phyloP scores from a whole-genome alignment of 1,140 invertebrate genomes.

The Drosophila obscura region DNA sequence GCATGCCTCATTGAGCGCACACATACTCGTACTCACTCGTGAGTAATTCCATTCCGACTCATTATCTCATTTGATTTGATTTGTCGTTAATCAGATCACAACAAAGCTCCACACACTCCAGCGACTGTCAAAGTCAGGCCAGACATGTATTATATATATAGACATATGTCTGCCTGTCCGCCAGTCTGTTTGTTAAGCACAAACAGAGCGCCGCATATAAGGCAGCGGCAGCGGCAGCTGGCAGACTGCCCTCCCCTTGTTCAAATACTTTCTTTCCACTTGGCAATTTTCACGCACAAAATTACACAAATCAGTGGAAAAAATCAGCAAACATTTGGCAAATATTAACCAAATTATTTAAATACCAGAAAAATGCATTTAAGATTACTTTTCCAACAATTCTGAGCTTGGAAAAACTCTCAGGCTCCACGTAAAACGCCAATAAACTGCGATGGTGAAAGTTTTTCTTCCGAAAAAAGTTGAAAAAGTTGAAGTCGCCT shows the following conservation, averaged over 20 bases:
- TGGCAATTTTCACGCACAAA: slow-evolving; percentile 41
- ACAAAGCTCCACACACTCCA: slow-evolving; percentile 33
- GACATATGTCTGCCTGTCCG: neutral
- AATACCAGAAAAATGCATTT: slow-evolving; percentile 70
- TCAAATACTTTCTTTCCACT: slow-evolving; percentile 9
- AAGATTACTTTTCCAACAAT: slow-evolving; percentile 40
- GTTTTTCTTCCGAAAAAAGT: slow-evolving; percentile 51
- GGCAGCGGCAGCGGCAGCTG: slow-evolving; percentile 4
- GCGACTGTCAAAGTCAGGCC: slow-evolving; percentile 5
- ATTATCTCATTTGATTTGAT: slow-evolving; percentile 51
- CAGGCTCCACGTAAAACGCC: slow-evolving; percentile 65
- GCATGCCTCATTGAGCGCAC: slow-evolving; percentile 40
- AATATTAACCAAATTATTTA: slow-evolving; percentile 73
- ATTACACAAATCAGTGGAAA: slow-evolving; percentile 28
- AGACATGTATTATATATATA: neutral
- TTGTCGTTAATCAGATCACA: slow-evolving; percentile 45
- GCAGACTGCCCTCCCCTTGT: slow-evolving; percentile 4
- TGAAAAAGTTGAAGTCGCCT: slow-evolving; percentile 28
- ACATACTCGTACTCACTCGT: slow-evolving; percentile 5
- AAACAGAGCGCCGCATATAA: slow-evolving; percentile 3
- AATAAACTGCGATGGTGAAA: slow-evolving; percentile 67
- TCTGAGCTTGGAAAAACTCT: slow-evolving; percentile 20
- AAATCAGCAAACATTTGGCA: slow-evolving; percentile 37
- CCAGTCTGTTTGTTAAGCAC: slow-evolving; percentile 6
- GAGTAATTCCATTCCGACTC: slow-evolving; percentile 42